Base-by-base conservation (phyloP, 2,888 invertebrate genomes). In the Dryocosmus kuriphilus region DNA sequence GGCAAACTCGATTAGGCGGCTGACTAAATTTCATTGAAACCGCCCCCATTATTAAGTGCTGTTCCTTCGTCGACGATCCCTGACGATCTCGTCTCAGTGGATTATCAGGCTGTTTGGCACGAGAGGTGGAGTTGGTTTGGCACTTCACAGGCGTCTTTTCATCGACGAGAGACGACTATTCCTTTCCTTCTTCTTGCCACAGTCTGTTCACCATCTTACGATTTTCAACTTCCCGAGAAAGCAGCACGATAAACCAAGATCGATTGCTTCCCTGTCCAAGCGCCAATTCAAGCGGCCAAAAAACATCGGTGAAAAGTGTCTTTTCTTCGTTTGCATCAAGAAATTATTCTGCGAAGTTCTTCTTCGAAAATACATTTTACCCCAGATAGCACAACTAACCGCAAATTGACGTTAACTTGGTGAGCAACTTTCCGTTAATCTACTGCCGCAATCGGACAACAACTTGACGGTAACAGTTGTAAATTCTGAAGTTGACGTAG, bases 191-290 rank as follows among this genome's bases (percentile, higher is more conserved):
- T 61, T 46, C 30, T 32, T 74, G 35, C 38, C 57, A 71, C n/a
- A 51, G 7, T 51, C 71, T 71, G 11, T 30, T 51, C 51, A 41
- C 51, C 32, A 55, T 65, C 24, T 76, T 65, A n/a, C 63, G 38
- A 51, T 76, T 76, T 65, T 22, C 22, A 55, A n/a, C 27, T 71
- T 71, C 30, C 2, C 6, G 51, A 51, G 14, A 71, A 71, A 51
- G 60, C 24, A 51, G 60, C 24, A 63, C 77, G 80, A 81, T 81
- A 83, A 83, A 79, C 75, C 75, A 78, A 80, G 82, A 83, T 81
- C 77, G 82, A 82, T 82, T 77, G 79, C 76, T 74, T 73, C 62
- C 38, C 71, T 76, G 73, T 55, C 35, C 63, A 46, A 67, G 61
- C 75, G 35, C 63, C 41, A 67, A 46, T 67, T 67, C 67, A 41